phyloP scores from a whole-genome alignment of 1,140 invertebrate species.

The Argopecten irradians region DNA sequence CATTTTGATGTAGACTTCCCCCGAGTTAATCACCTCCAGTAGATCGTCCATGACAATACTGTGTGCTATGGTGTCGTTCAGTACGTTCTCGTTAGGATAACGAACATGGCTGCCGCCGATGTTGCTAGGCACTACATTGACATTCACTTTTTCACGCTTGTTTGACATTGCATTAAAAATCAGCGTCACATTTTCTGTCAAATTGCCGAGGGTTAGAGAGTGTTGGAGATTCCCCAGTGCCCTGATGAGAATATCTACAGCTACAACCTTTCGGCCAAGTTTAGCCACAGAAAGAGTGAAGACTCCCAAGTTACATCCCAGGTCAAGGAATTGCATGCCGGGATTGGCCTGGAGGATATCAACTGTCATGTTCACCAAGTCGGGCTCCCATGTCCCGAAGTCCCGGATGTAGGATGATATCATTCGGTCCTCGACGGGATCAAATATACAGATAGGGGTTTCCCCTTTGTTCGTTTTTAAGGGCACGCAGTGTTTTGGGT shows the following conservation, averaged over 20 bases:
- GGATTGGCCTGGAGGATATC: slow-evolving; percentile 37
- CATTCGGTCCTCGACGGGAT: slow-evolving; percentile 51
- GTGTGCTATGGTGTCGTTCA: neutral
- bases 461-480: slow-evolving; percentile 43
- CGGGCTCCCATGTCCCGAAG: slow-evolving; percentile 55
- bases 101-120: slow-evolving; percentile 60
- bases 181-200: slow-evolving; percentile 55
- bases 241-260: slow-evolving; percentile 64
- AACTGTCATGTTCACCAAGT: slow-evolving; percentile 53
- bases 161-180: slow-evolving; percentile 66
- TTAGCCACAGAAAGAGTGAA: slow-evolving; percentile 66
- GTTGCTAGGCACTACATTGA: slow-evolving; percentile 58
- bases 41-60: slow-evolving; percentile 60
- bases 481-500: slow-evolving; percentile 41
- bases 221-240: slow-evolving; percentile 61
- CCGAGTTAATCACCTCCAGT: slow-evolving; percentile 42
- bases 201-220: slow-evolving; percentile 55
- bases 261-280: slow-evolving; percentile 64
- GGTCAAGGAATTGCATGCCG: slow-evolving; percentile 64
- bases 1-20: slow-evolving; percentile 56
- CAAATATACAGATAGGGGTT: slow-evolving; percentile 60
- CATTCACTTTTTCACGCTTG: slow-evolving; percentile 45
- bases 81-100: slow-evolving; percentile 1
- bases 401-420: slow-evolving; percentile 55
- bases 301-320: slow-evolving; percentile 73